Evolutionary conservation across 1,140 invertebrate species (phyloP).

Genomic region (Agrilus planipennis): DNA sequence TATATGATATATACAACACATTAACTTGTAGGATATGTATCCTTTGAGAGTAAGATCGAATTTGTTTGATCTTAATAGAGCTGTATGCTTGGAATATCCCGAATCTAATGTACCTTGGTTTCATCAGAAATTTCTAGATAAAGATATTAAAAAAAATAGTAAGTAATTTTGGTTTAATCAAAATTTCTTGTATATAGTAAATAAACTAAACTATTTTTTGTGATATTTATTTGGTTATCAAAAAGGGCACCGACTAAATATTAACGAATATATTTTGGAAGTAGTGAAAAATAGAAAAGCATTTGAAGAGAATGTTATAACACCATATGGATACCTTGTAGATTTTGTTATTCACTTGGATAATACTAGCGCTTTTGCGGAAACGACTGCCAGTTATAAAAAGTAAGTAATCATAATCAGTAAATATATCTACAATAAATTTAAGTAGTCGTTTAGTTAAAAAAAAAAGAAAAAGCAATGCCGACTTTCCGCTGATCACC

Average conservation of each 20-base stretch:
- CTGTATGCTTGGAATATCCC: conserved; percentile 49
- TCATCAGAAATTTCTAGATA: conserved; percentile 49
- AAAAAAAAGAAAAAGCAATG: no score
- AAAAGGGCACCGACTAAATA: no score
- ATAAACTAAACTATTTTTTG: no score
- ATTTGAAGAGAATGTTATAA: conserved; percentile 17
- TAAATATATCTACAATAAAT: no score
- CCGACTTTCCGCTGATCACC: no score
- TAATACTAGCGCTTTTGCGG: conserved; percentile 11
- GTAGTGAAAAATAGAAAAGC: conserved; percentile 12
- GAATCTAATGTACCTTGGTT: conserved; percentile 51
- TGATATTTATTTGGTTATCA: no score
- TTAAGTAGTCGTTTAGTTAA: no score
- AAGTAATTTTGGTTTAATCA: no score
- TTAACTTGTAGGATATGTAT: conserved; percentile 37
- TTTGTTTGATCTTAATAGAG: conserved; percentile 49
- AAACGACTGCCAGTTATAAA: conserved; percentile 9
- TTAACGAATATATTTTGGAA: conserved; percentile 17
- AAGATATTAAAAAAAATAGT: no score
- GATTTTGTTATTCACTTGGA: conserved; percentile 24
- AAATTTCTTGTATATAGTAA: no score
- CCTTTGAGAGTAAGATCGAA: conserved; percentile 37
- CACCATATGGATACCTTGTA: conserved; percentile 29
- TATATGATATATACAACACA: conserved; percentile 12
- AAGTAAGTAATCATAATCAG: conserved; percentile 22